These are phyloP conservation scores for Rissa tridactyla DNA, from an alignment of 2,113 vertebrate genomes.

Conservation along the genomic window DNA sequence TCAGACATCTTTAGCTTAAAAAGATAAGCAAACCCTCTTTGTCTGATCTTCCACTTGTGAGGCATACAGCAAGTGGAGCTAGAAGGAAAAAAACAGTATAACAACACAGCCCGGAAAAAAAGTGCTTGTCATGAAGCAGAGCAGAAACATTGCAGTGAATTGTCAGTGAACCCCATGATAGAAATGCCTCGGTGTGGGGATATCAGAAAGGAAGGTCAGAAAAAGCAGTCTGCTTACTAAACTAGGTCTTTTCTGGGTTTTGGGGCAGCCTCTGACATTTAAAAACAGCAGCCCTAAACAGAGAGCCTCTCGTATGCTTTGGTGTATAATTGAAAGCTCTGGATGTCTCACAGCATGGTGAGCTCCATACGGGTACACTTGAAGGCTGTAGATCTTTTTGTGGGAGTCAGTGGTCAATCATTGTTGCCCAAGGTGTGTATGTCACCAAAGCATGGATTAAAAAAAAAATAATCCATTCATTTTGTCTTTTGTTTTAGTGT, in stretches of 20 bases:
- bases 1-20: background rate
- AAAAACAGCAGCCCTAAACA: background rate
- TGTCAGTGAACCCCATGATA: background rate
- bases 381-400: background rate
- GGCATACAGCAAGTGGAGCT: background rate
- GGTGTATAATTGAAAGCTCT: background rate
- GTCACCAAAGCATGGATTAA: background rate
- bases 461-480: background rate
- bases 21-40: background rate
- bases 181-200: background rate
- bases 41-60: background rate
- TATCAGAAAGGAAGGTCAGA: background rate
- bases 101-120: background rate
- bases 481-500: background rate
- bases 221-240: background rate
- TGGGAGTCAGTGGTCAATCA: background rate
- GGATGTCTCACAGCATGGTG: background rate
- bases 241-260: background rate
- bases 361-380: background rate
- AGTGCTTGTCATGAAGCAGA: background rate
- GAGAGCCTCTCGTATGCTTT: background rate
- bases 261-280: background rate
- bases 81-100: background rate
- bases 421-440: background rate
- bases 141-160: background rate